Percentiles rank a stretch among this genome's conserved stretches.
Evolutionary conservation across 35 echinoderm and acorn worm genomes (phyloP).

Genomic region (Lytechinus pictus): DNA sequence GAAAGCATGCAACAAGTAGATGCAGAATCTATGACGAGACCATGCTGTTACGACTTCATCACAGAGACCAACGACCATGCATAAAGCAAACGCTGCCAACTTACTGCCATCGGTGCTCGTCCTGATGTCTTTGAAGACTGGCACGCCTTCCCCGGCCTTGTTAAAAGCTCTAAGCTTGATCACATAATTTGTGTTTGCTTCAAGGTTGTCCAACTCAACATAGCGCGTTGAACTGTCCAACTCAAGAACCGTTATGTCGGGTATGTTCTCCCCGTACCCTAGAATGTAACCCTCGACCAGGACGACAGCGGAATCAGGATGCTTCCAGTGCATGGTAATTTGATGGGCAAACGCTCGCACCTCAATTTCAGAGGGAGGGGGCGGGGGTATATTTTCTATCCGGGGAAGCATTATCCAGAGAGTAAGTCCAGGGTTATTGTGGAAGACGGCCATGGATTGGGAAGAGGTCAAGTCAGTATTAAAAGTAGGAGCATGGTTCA

Average conservation of each 20-base stretch:
- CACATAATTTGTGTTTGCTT: conserved; percentile 69
- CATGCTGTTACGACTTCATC: background rate
- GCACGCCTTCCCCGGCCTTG: conserved; percentile 66
- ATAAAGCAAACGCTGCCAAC: conserved; percentile 32
- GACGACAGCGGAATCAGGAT: conserved; percentile 52
- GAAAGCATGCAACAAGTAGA: background rate
- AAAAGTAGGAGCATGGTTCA: background rate
- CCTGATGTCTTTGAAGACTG: conserved; percentile 58
- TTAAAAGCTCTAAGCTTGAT: conserved; percentile 86
- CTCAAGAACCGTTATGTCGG: conserved; percentile 41
- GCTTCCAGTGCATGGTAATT: conserved; percentile 74
- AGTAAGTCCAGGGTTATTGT: background rate
- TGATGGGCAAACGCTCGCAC: conserved; percentile 50
- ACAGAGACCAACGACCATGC: background rate
- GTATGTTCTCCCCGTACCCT: conserved; percentile 68
- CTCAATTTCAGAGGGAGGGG: conserved; percentile 31
- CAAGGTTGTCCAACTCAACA: conserved; percentile 59
- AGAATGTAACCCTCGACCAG: conserved; percentile 80
- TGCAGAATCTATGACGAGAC: background rate
- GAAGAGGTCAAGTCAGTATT: background rate
- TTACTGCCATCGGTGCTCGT: conserved; percentile 58
- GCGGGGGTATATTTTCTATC: conserved; percentile 63
- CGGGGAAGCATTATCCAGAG: background rate
- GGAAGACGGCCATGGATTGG: background rate
- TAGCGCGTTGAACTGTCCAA: conserved; percentile 38